phyloP scores from a whole-genome alignment of 2,888 invertebrate genomes.

The Aromia moschata region DNA sequence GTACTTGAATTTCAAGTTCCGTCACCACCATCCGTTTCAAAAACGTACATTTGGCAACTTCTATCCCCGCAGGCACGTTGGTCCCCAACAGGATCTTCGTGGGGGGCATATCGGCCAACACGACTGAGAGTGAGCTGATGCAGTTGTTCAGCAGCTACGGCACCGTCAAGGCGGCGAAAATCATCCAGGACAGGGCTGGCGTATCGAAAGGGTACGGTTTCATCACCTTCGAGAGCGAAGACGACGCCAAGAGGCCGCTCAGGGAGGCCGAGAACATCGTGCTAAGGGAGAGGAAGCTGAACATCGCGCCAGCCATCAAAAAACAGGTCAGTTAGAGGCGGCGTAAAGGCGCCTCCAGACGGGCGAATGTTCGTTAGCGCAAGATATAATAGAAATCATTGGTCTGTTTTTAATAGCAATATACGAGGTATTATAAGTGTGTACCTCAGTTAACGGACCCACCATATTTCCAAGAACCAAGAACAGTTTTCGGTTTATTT shows the following conservation, averaged over 20 bases:
- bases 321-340: conserved; percentile 69
- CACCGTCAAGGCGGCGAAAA: conserved; percentile 90
- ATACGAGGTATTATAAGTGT: too few species aligned
- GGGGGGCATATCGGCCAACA: conserved; percentile 93
- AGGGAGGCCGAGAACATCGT: conserved; percentile 81
- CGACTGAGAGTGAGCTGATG: conserved; percentile 91
- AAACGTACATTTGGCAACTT: too few species aligned
- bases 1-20: too few species aligned
- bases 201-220: conserved; percentile 93
- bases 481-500: too few species aligned
- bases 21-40: too few species aligned
- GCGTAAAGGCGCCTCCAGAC: not conserved
- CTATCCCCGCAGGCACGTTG: conserved; percentile 72
- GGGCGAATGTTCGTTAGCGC: not conserved
- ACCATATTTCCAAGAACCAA: too few species aligned
- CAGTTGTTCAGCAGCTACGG: conserved; percentile 92
- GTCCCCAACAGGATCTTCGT: conserved; percentile 97
- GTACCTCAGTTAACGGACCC: too few species aligned
- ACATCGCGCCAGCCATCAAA: conserved; percentile 87
- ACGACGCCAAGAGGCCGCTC: conserved; percentile 80
- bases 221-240: conserved; percentile 87
- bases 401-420: too few species aligned
- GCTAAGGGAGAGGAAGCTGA: conserved; percentile 81
- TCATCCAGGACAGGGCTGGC: conserved; percentile 93
- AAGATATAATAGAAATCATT: too few species aligned